These are phyloP conservation scores for Drepanosiphum platanoidis DNA, from an alignment of 2,888 invertebrate species.

Conservation along the genomic window DNA sequence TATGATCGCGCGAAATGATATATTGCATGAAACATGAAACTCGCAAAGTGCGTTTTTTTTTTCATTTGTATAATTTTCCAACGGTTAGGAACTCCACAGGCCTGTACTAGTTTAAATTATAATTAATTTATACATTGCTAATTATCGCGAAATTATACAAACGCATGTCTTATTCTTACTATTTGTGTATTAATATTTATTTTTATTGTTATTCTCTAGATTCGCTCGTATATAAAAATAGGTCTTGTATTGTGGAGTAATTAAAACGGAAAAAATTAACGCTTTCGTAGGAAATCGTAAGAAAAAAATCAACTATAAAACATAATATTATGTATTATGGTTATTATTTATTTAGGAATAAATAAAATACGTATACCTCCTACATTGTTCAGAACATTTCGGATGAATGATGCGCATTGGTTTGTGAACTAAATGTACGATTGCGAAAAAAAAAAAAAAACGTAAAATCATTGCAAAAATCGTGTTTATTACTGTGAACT, in stretches of 20 bases:
- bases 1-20: constrained; percentile 35
- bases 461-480: constrained; percentile 43
- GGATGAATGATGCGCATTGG: constrained; percentile 24
- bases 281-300: constrained; percentile 5
- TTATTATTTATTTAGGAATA: neutral
- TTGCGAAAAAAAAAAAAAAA: constrained; percentile 16
- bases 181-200: neutral
- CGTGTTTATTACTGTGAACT: constrained; percentile 32
- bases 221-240: neutral
- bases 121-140: neutral
- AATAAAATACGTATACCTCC: neutral
- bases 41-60: neutral
- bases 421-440: neutral
- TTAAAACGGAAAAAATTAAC: constrained; percentile 17
- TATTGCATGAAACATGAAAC: constrained; percentile 2
- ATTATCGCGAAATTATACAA: neutral
- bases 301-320: neutral
- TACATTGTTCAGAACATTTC: neutral
- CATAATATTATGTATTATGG: neutral
- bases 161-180: neutral
- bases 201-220: neutral
- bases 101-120: neutral
- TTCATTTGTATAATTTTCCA: neutral
- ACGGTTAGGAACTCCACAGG: neutral
- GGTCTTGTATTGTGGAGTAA: neutral